phyloP scores from a whole-genome alignment of 2,113 vertebrate species.

The Patagioenas fasciata region DNA sequence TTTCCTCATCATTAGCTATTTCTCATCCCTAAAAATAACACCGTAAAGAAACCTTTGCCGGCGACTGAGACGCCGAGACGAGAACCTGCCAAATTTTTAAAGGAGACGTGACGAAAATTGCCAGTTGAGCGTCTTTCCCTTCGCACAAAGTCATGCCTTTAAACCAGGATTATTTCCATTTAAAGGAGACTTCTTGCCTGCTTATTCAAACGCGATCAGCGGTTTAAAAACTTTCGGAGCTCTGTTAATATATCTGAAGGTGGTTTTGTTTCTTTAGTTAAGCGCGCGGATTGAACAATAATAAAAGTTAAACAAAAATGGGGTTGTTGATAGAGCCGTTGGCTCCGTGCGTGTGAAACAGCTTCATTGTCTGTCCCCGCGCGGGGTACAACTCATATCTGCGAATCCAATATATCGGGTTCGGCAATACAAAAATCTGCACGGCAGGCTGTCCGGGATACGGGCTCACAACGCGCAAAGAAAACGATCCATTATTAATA shows the following conservation, averaged over 20 bases:
- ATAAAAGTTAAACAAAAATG: background rate
- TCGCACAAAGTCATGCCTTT: background rate
- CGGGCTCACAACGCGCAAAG: background rate
- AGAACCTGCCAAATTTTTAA: background rate
- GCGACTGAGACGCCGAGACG: background rate
- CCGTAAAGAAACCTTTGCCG: background rate
- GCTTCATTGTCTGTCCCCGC: background rate
- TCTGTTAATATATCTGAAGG: background rate
- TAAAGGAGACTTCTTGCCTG: background rate
- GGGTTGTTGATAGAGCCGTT: background rate
- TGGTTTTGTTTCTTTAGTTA: background rate
- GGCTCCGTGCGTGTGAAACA: background rate
- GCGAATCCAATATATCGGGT: background rate
- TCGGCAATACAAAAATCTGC: background rate
- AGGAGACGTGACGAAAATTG: background rate
- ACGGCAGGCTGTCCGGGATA: background rate
- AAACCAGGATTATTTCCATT: background rate
- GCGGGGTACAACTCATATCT: background rate
- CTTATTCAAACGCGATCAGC: background rate
- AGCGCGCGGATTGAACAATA: background rate
- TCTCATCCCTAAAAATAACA: constrained; percentile 45
- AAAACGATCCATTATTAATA: background rate
- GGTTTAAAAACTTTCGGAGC: background rate
- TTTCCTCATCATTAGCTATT: background rate
- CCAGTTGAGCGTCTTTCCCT: background rate